A percentile compares a stretch with the other conserved stretches of the same genome.
These are phyloP conservation scores for Heteromyza rotundicornis DNA, from an alignment of 2,888 invertebrate species.

Conservation along the genomic window DNA sequence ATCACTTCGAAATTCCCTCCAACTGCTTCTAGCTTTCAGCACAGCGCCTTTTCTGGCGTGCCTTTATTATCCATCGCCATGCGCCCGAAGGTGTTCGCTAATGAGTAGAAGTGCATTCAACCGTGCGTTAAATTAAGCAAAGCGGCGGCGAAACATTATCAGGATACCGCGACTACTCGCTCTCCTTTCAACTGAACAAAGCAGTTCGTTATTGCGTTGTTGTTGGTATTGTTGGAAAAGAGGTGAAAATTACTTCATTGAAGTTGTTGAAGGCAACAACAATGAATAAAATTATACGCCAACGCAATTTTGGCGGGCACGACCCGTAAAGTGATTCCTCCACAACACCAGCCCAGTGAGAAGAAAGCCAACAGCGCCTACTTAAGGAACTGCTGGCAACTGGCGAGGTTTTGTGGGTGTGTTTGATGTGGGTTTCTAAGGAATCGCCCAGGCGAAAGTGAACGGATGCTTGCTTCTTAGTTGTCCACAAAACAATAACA, in stretches of 20 bases:
- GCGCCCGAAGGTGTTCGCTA: not conserved
- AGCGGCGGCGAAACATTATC: not conserved
- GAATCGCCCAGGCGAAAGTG: too few species aligned
- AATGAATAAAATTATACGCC: not conserved
- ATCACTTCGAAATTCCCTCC: too few species aligned
- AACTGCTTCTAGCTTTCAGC: too few species aligned
- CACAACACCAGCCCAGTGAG: not conserved
- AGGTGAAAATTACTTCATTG: conserved; percentile 5
- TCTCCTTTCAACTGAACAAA: too few species aligned
- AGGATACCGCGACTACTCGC: not conserved
- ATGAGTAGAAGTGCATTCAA: conserved; percentile 44
- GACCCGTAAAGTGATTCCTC: not conserved
- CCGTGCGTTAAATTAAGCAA: conserved; percentile 39
- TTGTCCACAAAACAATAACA: too few species aligned
- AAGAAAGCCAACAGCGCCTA: not conserved
- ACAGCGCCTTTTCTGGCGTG: not conserved
- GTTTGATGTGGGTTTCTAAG: too few species aligned
- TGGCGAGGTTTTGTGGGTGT: too few species aligned
- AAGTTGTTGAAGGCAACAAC: not conserved
- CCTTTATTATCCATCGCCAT: not conserved
- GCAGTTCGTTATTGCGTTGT: not conserved
- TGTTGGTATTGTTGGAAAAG: not conserved
- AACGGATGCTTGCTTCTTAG: too few species aligned
- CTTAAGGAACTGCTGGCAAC: not conserved
- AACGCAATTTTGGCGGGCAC: not conserved